phyloP scores from a whole-genome alignment of 2,797 vertebrate species.

The Anas bernieri region DNA sequence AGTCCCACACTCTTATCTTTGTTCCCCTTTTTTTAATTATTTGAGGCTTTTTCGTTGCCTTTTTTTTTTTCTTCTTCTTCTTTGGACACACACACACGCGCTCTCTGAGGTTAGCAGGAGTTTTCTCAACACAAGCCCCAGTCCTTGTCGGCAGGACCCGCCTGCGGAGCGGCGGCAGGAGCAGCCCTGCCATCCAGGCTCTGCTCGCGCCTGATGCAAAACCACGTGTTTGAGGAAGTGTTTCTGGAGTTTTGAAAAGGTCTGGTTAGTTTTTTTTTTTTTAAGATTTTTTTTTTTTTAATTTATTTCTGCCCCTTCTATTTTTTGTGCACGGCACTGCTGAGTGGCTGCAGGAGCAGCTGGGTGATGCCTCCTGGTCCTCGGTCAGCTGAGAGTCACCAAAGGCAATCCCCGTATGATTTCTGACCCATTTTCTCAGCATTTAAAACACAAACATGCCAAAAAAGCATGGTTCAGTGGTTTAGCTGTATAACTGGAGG shows the following conservation, averaged over 20 bases:
- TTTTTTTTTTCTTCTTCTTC: background rate
- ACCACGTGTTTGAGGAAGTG: conserved; percentile 54
- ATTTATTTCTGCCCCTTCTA: background rate
- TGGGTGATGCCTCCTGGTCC: background rate
- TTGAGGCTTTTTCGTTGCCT: background rate
- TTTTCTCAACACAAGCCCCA: background rate
- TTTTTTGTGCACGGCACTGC: background rate
- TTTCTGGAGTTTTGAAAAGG: conserved; percentile 30
- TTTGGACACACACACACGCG: background rate
- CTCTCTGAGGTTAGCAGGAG: background rate
- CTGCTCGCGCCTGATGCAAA: background rate
- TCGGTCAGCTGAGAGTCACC: background rate
- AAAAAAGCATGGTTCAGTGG: background rate
- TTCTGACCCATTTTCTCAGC: background rate
- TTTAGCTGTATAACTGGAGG: background rate
- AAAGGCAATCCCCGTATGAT: background rate
- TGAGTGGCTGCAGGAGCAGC: background rate
- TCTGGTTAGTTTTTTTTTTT: background rate
- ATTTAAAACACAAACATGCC: background rate
- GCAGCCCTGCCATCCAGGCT: background rate
- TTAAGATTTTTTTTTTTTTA: background rate
- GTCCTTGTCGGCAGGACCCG: rapidly evolving
- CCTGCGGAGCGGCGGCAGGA: background rate
- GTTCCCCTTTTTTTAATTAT: background rate
- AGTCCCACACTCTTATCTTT: background rate